Evolutionary conservation across 2,113 vertebrate genomes (phyloP).

Genomic region (Pardalotus punctatus): DNA sequence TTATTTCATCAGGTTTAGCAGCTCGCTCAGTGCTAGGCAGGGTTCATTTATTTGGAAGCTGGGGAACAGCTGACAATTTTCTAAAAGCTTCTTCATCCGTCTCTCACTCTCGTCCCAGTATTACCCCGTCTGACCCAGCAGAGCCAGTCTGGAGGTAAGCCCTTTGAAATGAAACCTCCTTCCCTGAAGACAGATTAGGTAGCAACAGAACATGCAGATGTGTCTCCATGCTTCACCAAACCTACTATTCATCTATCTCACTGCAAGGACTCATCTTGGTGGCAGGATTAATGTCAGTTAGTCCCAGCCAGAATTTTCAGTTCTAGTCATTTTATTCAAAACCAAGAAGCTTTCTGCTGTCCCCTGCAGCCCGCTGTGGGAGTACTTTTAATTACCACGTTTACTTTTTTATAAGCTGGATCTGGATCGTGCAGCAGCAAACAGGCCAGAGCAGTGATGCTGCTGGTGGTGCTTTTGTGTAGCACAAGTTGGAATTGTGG

Average conservation of each 20-base stretch:
- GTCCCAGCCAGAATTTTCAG: not conserved
- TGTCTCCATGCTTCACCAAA: not conserved
- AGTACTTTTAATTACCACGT: conserved; percentile 25
- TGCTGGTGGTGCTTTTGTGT: conserved; percentile 11
- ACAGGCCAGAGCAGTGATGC: not conserved
- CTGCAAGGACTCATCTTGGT: not conserved
- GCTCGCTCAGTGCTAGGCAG: not conserved
- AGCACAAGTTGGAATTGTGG: not conserved
- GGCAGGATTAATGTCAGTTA: not conserved
- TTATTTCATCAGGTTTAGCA: not conserved
- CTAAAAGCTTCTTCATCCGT: not conserved
- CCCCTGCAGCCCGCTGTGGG: not conserved
- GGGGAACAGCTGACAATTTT: not conserved
- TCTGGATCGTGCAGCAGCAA: conserved; percentile 39
- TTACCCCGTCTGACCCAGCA: not conserved
- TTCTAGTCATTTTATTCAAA: not conserved
- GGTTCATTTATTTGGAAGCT: not conserved
- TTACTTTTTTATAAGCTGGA: conserved; percentile 48
- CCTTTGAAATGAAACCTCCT: not conserved
- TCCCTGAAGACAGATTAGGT: not conserved
- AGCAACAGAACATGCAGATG: not conserved
- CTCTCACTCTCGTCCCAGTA: not conserved
- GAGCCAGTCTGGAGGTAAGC: not conserved
- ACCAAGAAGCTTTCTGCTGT: not conserved
- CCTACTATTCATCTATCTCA: not conserved